Percentiles rank a stretch among this genome's conserved stretches.
Conservation (phyloP, 2,888 invertebrate genomes). For the Nymphalis c-album region DNA sequence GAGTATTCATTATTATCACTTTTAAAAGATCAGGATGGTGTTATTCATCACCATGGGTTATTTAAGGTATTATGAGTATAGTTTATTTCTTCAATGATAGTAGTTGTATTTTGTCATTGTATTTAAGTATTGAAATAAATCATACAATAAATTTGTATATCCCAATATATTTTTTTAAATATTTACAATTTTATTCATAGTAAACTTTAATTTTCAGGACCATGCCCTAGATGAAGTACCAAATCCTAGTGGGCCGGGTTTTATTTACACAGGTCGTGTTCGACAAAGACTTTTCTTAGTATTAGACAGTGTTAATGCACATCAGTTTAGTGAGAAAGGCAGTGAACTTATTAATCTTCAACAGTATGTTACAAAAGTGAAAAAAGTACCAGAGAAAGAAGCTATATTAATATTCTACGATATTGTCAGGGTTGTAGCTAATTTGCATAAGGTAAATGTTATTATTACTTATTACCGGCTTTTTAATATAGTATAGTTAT, state of each 20-base stretch:
- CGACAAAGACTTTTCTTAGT: slow-evolving; percentile 85
- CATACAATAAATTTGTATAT: too few relatives aligned
- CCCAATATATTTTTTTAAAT: too few relatives aligned
- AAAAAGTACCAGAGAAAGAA: slow-evolving; percentile 87
- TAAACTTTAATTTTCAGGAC: slow-evolving; percentile 76
- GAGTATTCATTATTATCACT: slow-evolving; percentile 87
- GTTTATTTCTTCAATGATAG: too few relatives aligned
- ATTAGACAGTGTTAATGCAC: slow-evolving; percentile 86
- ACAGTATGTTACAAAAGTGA: slow-evolving; percentile 88
- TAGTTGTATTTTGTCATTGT: too few relatives aligned
- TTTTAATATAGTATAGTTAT: too few relatives aligned
- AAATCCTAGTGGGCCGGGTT: slow-evolving; percentile 69
- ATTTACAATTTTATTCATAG: not conserved
- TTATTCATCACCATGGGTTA: slow-evolving; percentile 88
- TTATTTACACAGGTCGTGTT: slow-evolving; percentile 80
- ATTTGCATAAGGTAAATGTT: slow-evolving; percentile 84
- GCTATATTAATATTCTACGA: slow-evolving; percentile 88
- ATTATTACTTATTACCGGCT: not conserved
- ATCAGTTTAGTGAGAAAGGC: slow-evolving; percentile 82
- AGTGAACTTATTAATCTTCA: slow-evolving; percentile 85
- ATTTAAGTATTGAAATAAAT: too few relatives aligned
- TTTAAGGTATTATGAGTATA: slow-evolving; percentile 82
- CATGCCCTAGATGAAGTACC: slow-evolving; percentile 84
- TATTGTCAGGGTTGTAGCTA: slow-evolving; percentile 86
- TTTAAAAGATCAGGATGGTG: slow-evolving; percentile 85